These are phyloP conservation scores for Chloroceryle inda DNA, from an alignment of 2,797 vertebrate species.

Conservation along the genomic window DNA sequence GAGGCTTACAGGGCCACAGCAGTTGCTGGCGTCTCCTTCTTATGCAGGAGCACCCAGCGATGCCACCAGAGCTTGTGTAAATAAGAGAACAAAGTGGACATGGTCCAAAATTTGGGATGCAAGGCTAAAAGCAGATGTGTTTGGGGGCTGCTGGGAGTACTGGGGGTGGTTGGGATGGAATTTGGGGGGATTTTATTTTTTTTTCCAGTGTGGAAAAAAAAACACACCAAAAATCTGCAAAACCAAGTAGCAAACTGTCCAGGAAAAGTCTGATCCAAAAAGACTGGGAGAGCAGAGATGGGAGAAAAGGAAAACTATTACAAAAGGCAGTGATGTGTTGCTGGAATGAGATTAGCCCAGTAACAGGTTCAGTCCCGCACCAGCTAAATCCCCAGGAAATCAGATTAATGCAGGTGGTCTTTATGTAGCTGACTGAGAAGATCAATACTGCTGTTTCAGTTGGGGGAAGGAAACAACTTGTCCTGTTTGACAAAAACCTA, in stretches of 20 bases:
- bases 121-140: background rate
- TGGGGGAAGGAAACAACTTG: slow-evolving; percentile 44
- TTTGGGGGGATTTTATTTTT: too few species aligned
- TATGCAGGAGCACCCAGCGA: background rate
- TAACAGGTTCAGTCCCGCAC: slow-evolving; percentile 63
- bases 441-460: slow-evolving; percentile 78
- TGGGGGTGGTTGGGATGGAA: background rate
- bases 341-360: slow-evolving; percentile 72
- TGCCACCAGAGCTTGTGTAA: background rate
- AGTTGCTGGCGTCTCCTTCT: background rate
- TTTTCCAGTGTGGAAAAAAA: background rate
- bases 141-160: background rate
- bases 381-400: slow-evolving; percentile 77
- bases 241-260: background rate
- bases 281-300: background rate
- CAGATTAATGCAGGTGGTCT: slow-evolving; percentile 80
- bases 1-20: background rate
- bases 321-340: slow-evolving; percentile 56
- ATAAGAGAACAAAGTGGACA: rapidly evolving
- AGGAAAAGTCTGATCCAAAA: slow-evolving; percentile 27
- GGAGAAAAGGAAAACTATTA: slow-evolving; percentile 29
- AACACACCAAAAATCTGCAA: background rate
- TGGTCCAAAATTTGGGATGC: rapidly evolving
- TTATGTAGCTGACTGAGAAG: slow-evolving; percentile 73
- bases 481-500: slow-evolving; percentile 47